Evolutionary conservation across 2,113 vertebrate genomes (phyloP).

Genomic region (Willisornis vidua): DNA sequence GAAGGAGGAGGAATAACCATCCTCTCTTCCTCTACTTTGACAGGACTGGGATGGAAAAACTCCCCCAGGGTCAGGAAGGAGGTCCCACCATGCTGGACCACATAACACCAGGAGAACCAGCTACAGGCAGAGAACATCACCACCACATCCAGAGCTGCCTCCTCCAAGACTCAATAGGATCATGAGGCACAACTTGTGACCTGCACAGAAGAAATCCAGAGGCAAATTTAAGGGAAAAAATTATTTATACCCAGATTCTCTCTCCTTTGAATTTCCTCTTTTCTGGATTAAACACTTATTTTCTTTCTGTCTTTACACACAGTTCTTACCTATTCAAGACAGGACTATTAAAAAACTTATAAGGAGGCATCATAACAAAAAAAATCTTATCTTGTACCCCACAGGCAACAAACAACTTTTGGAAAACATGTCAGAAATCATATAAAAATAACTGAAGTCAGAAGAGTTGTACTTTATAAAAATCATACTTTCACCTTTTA

Average conservation of each 20-base stretch:
- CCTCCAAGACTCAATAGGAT: not conserved
- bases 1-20: not conserved
- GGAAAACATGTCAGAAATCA: not conserved
- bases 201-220: not conserved
- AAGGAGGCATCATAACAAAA: not conserved
- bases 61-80: not conserved
- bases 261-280: not conserved
- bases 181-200: not conserved
- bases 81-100: not conserved
- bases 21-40: not conserved
- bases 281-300: not conserved
- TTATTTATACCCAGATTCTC: not conserved
- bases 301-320: not conserved
- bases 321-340: not conserved
- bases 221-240: not conserved
- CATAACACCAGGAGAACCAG: not conserved
- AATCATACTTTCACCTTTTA: not conserved
- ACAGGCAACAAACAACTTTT: rapidly evolving
- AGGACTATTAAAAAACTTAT: not conserved
- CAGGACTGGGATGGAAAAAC: not conserved
- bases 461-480: not conserved
- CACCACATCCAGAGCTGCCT: rapidly evolving
- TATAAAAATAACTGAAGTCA: not conserved
- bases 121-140: not conserved
- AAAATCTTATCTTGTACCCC: not conserved